These are phyloP conservation scores for Rhinogobius similis DNA, from an alignment of 2,113 vertebrate species.

Conservation along the genomic window DNA sequence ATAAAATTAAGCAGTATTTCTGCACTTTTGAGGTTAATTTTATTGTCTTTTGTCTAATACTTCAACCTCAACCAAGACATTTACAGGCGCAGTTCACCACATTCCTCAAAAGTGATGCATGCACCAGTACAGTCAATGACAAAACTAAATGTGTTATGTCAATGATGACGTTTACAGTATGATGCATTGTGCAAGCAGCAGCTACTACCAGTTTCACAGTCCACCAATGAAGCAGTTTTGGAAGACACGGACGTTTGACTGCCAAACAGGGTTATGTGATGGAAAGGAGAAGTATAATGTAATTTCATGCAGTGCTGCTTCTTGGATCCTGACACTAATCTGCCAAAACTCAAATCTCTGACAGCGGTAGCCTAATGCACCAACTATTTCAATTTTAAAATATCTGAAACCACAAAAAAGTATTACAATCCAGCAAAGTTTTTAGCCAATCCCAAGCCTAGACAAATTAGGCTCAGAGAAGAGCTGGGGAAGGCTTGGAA, in stretches of 20 bases:
- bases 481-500: too few relatives aligned
- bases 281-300: not conserved
- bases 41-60: too few relatives aligned
- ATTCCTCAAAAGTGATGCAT: too few relatives aligned
- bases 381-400: not conserved
- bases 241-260: not conserved
- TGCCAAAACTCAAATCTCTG: not conserved
- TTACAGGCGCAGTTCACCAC: too few relatives aligned
- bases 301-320: slow-evolving; percentile 1
- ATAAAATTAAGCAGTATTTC: too few relatives aligned
- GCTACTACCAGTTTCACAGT: not conserved
- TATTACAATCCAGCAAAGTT: not conserved
- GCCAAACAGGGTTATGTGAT: not conserved
- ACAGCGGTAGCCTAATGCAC: not conserved
- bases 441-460: too few relatives aligned
- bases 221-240: not conserved
- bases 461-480: not conserved
- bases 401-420: not conserved
- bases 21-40: too few relatives aligned
- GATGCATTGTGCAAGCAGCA: not conserved
- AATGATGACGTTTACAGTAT: not conserved
- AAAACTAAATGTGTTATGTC: not conserved
- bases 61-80: too few relatives aligned
- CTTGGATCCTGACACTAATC: slow-evolving; percentile 1
- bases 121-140: too few relatives aligned